Percentiles rank a stretch among this genome's conserved stretches.
Evolutionary conservation across 30 jellyfish, hydroid and myxozoan genomes (phyloP).

Genomic region (Aurelia coerulea): DNA sequence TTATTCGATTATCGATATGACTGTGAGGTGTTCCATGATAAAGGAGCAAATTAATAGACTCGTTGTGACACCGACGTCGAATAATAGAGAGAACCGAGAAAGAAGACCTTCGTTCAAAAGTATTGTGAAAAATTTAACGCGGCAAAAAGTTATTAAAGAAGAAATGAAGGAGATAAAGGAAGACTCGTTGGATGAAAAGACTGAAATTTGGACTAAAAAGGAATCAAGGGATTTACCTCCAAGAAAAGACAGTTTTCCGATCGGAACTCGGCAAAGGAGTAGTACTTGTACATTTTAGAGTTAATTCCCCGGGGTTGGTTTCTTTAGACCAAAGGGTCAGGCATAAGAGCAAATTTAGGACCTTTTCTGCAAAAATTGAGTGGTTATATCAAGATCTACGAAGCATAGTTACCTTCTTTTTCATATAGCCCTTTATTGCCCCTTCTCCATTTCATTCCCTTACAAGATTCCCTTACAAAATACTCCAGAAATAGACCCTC

Average conservation of each 20-base stretch:
- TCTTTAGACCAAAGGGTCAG: too few species aligned
- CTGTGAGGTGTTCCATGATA: conserved; percentile 57
- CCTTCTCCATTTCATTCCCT: too few species aligned
- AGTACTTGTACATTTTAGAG: conserved; percentile 58
- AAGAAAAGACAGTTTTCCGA: neutral
- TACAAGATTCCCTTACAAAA: too few species aligned
- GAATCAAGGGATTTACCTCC: neutral
- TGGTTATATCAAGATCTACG: too few species aligned
- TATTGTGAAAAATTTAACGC: conserved; percentile 49
- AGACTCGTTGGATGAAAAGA: neutral
- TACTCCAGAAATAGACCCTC: too few species aligned
- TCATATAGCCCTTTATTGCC: too few species aligned
- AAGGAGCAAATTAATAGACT: conserved; percentile 40
- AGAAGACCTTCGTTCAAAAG: conserved; percentile 59
- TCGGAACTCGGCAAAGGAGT: conserved; percentile 47
- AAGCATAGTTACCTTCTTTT: too few species aligned
- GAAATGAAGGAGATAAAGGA: conserved; percentile 42
- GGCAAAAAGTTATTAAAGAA: conserved; percentile 62
- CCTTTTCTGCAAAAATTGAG: too few species aligned
- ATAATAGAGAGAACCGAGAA: conserved; percentile 46
- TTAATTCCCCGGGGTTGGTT: neutral
- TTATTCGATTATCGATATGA: conserved; percentile 50
- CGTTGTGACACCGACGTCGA: conserved; percentile 28
- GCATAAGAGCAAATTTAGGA: too few species aligned
- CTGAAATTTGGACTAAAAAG: neutral